Percentiles rank a stretch among this genome's conserved stretches.
Conservation (phyloP, 2,888 invertebrate species). For the Agapetus fuscipes region DNA sequence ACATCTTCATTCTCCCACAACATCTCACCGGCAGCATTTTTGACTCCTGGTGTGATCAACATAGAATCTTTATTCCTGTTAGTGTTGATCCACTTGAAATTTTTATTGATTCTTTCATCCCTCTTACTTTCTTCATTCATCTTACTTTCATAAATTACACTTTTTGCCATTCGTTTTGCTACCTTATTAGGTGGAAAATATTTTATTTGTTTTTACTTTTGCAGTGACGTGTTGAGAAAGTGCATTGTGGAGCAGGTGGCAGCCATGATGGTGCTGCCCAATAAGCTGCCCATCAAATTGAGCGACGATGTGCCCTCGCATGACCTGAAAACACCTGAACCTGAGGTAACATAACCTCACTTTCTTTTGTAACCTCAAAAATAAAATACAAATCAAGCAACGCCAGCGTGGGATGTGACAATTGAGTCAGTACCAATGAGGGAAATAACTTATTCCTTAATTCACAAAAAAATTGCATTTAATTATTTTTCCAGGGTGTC, state of each 20-base stretch:
- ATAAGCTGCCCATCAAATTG: conserved; percentile 84
- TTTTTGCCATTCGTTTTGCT: no score
- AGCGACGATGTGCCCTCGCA: conserved; percentile 76
- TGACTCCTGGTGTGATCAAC: no score
- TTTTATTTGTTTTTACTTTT: conserved; percentile 21
- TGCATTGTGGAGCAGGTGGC: conserved; percentile 88
- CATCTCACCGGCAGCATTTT: no score
- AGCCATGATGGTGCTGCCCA: conserved; percentile 89
- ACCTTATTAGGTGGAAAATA: background rate
- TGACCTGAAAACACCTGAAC: conserved; percentile 80
- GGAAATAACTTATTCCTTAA: no score
- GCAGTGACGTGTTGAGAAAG: conserved; percentile 77
- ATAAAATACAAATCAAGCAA: background rate
- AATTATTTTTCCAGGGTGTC: conserved; percentile 65
- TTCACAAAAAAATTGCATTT: background rate
- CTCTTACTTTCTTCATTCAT: no score
- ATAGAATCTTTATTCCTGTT: no score
- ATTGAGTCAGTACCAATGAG: no score
- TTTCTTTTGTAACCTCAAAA: conserved; percentile 2
- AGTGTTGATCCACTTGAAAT: no score
- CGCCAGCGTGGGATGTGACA: background rate
- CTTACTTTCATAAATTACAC: no score
- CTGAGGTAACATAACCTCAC: conserved; percentile 82
- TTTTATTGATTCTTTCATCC: no score
- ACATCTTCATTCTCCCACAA: no score